Percentiles rank a stretch among this genome's conserved stretches.
Evolutionary conservation across 2,113 vertebrate species (phyloP).

Genomic region (Macquaria australasica): DNA sequence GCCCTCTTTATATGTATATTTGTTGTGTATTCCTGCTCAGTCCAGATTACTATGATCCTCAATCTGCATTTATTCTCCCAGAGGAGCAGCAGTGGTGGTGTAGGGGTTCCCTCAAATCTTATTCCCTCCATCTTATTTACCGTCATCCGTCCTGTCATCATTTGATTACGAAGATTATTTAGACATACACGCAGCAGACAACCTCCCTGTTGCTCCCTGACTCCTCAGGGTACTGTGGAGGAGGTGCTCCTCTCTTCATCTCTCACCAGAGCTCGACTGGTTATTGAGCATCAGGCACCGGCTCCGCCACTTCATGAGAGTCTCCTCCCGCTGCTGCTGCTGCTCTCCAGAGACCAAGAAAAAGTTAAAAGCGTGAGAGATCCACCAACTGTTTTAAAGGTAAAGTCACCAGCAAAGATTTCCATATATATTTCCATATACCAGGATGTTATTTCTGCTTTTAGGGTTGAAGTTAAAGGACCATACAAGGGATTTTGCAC

Average conservation of each 20-base stretch:
- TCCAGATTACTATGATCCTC: neutral
- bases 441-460: neutral
- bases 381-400: conserved; percentile 29
- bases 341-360: neutral
- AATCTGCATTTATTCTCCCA: conserved; percentile 14
- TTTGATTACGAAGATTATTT: conserved; percentile 61
- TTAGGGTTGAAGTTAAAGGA: neutral
- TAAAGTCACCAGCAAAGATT: conserved; percentile 6
- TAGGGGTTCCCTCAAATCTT: neutral
- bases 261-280: conserved; percentile 46
- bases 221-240: conserved; percentile 61
- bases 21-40: neutral
- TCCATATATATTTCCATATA: neutral
- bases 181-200: conserved; percentile 25
- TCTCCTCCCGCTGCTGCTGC: conserved; percentile 2
- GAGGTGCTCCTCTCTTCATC: conserved; percentile 61
- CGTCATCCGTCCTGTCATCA: conserved; percentile 44
- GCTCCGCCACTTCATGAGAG: conserved; percentile 49
- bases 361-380: conserved; percentile 7
- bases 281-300: conserved; percentile 35
- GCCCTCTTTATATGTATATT: neutral
- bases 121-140: conserved; percentile 16
- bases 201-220: conserved; percentile 31
- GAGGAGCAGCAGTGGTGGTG: neutral
- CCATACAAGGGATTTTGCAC: neutral